Conservation (phyloP, 2,888 invertebrate genomes). For the Venustoraphidia nigricollis region DNA sequence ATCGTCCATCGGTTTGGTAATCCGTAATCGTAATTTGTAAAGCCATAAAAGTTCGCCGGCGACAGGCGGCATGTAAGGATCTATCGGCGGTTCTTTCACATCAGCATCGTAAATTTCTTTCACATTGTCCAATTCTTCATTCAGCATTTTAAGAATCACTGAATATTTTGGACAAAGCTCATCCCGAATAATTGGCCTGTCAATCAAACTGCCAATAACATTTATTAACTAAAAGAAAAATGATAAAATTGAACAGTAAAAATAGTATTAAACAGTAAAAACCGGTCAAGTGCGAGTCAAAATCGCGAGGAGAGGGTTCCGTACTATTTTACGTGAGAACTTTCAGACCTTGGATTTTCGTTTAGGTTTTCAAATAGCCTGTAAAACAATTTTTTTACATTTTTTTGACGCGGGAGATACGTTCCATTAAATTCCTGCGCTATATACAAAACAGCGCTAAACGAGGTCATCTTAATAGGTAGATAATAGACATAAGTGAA, state of each 20-base stretch:
- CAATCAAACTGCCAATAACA: slow-evolving; percentile 56
- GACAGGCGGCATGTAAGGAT: slow-evolving; percentile 58
- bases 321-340: too few relatives aligned
- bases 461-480: too few relatives aligned
- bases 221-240: slow-evolving; percentile 42
- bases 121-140: slow-evolving; percentile 45
- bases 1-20: slow-evolving; percentile 41
- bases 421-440: too few relatives aligned
- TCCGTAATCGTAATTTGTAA: slow-evolving; percentile 43
- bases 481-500: too few relatives aligned
- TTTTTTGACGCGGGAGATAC: too few relatives aligned
- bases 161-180: slow-evolving; percentile 55
- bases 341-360: too few relatives aligned
- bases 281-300: too few relatives aligned
- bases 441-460: too few relatives aligned
- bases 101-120: slow-evolving; percentile 45
- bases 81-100: slow-evolving; percentile 34
- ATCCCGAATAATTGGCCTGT: slow-evolving; percentile 55
- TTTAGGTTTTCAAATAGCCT: too few relatives aligned
- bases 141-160: slow-evolving; percentile 46
- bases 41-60: slow-evolving; percentile 62
- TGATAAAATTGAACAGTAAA: neutral
- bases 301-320: too few relatives aligned
- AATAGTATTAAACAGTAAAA: too few relatives aligned
- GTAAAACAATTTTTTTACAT: too few relatives aligned